Evolutionary conservation across 1,140 invertebrate species (phyloP).

Genomic region (Chironomus tepperi): DNA sequence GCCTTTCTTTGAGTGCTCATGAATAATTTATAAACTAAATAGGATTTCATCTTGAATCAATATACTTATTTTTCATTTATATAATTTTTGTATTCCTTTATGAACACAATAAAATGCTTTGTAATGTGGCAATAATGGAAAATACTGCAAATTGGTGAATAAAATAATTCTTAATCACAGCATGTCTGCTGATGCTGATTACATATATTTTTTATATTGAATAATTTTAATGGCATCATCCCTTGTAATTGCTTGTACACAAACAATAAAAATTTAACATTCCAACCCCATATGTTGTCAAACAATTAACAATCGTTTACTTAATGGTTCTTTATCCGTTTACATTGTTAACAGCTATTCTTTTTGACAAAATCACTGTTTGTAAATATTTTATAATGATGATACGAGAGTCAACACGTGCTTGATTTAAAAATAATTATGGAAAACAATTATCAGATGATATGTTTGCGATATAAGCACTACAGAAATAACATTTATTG

Average conservation of each 20-base stretch:
- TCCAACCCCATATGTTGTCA: slow-evolving; percentile 8
- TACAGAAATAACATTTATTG: too few species aligned
- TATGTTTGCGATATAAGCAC: neutral
- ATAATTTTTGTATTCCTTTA: neutral
- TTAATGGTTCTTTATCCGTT: slow-evolving; percentile 10
- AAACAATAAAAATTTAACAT: neutral
- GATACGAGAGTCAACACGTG: neutral
- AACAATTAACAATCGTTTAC: slow-evolving; percentile 21
- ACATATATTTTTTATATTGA: neutral
- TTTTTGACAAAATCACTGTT: too few species aligned
- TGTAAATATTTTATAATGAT: neutral
- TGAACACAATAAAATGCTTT: neutral
- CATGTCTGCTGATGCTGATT: neutral
- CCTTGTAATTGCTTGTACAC: neutral
- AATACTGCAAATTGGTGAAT: slow-evolving; percentile 10
- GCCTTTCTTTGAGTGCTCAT: neutral
- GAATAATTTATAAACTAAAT: slow-evolving; percentile 18
- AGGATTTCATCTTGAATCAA: slow-evolving; percentile 15
- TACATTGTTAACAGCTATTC: neutral
- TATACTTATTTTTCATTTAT: slow-evolving; percentile 6
- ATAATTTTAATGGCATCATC: slow-evolving; percentile 13
- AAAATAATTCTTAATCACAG: slow-evolving; percentile 16
- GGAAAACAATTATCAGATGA: neutral
- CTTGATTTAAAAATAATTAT: neutral
- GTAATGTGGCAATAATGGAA: neutral